phyloP scores from a whole-genome alignment of 2,797 vertebrate species.

The Rhodeus uyekii region DNA sequence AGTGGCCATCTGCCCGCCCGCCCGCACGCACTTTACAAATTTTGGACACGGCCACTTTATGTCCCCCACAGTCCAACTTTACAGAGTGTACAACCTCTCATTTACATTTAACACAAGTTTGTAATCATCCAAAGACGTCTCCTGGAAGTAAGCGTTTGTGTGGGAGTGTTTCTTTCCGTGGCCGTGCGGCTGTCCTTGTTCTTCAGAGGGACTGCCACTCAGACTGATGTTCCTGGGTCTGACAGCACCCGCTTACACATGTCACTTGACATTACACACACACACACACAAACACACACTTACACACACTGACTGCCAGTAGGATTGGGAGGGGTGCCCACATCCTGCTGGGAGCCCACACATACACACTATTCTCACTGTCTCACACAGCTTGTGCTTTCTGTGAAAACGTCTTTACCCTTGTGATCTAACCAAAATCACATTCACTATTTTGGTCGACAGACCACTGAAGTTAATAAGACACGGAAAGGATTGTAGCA shows the following conservation, averaged over 20 bases:
- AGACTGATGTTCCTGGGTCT: slow-evolving; percentile 66
- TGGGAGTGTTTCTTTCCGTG: slow-evolving; percentile 57
- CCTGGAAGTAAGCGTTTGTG: slow-evolving; percentile 29
- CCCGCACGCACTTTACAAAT: neutral
- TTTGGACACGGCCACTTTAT: neutral
- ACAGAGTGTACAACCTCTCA: neutral
- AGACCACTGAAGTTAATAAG: slow-evolving; percentile 19
- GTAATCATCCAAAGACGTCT: slow-evolving; percentile 21
- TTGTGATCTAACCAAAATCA: slow-evolving; percentile 36
- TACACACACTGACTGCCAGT: slow-evolving; percentile 44
- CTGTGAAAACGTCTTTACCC: slow-evolving; percentile 24
- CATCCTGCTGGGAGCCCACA: slow-evolving; percentile 45
- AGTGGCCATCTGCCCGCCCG: neutral
- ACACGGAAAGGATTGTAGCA: slow-evolving; percentile 29
- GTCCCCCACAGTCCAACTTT: neutral
- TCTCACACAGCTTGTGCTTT: slow-evolving; percentile 36
- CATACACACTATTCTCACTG: slow-evolving; percentile 42
- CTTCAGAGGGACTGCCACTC: slow-evolving; percentile 66
- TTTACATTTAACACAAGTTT: slow-evolving; percentile 21
- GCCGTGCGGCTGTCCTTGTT: slow-evolving; percentile 47
- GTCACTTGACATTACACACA: slow-evolving; percentile 77
- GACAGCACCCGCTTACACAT: slow-evolving; percentile 76
- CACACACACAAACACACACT: slow-evolving; percentile 46
- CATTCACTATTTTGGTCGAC: slow-evolving; percentile 31
- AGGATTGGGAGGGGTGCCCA: slow-evolving; percentile 45